A percentile compares a stretch with the other conserved stretches of the same genome.
phyloP scores from a whole-genome alignment of 1,140 invertebrate genomes.

The Riptortus pedestris region DNA sequence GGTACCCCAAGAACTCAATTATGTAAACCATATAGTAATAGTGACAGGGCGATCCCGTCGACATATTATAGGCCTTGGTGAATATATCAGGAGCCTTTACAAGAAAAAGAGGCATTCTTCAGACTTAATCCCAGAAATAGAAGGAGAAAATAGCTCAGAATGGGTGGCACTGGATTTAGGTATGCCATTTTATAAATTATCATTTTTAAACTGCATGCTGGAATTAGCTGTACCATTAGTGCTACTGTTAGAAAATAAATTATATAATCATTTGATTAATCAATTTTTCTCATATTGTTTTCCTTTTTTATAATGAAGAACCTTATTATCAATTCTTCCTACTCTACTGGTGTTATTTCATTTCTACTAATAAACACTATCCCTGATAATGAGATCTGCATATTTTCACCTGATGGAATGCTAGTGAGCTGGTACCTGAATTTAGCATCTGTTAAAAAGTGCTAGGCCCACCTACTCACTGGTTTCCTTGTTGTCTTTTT shows the following conservation, averaged over 20 bases:
- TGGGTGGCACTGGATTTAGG: slow-evolving; percentile 88
- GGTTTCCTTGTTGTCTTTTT: no score
- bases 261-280: not conserved
- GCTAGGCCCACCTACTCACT: no score
- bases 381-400: no score
- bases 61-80: slow-evolving; percentile 63
- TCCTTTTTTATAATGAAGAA: not conserved
- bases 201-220: not conserved
- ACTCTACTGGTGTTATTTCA: not conserved
- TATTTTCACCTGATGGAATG: no score
- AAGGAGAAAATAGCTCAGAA: slow-evolving; percentile 59
- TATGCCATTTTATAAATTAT: slow-evolving; percentile 35
- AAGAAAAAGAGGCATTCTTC: slow-evolving; percentile 55
- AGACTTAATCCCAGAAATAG: slow-evolving; percentile 62
- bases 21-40: slow-evolving; percentile 73
- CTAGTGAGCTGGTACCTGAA: no score
- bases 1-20: slow-evolving; percentile 61
- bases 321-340: not conserved
- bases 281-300: not conserved
- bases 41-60: slow-evolving; percentile 58
- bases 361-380: not conserved
- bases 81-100: slow-evolving; percentile 66
- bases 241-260: not conserved
- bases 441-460: no score
- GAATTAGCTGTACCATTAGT: not conserved